These are phyloP conservation scores for Ruditapes philippinarum DNA, from an alignment of 1,140 invertebrate genomes.

Conservation along the genomic window DNA sequence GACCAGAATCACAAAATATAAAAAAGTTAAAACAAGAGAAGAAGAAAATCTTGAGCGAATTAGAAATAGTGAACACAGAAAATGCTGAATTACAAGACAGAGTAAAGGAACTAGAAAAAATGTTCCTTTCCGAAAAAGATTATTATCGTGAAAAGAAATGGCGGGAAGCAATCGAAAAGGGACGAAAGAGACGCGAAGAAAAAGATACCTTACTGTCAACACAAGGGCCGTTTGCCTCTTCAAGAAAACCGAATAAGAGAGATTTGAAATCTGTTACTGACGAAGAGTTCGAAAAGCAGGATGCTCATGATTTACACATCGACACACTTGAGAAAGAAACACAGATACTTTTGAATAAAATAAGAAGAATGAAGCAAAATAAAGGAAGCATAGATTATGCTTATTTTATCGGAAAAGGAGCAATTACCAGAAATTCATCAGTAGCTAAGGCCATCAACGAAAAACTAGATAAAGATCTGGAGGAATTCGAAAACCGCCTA, in stretches of 20 bases:
- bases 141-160: constrained; percentile 55
- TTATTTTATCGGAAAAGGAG: constrained; percentile 45
- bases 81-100: neutral
- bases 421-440: constrained; percentile 21
- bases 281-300: constrained; percentile 25
- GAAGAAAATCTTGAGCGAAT: constrained; percentile 10
- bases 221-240: constrained; percentile 48
- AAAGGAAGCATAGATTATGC: constrained; percentile 57
- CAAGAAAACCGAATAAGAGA: constrained; percentile 16
- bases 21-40: constrained; percentile 38
- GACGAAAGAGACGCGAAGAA: constrained; percentile 32
- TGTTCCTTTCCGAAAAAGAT: neutral
- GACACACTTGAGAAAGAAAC: constrained; percentile 60
- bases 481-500: constrained; percentile 30
- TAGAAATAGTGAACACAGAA: constrained; percentile 22
- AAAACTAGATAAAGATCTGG: constrained; percentile 43
- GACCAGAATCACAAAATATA: constrained; percentile 10
- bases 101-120: constrained; percentile 28
- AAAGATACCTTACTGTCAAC: neutral
- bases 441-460: constrained; percentile 47
- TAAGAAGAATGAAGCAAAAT: constrained; percentile 34
- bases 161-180: neutral
- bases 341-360: constrained; percentile 45
- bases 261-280: neutral
- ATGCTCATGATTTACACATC: constrained; percentile 34